Base-by-base conservation (phyloP, 2,888 invertebrate genomes). In the Minunthozetes semirufus region DNA sequence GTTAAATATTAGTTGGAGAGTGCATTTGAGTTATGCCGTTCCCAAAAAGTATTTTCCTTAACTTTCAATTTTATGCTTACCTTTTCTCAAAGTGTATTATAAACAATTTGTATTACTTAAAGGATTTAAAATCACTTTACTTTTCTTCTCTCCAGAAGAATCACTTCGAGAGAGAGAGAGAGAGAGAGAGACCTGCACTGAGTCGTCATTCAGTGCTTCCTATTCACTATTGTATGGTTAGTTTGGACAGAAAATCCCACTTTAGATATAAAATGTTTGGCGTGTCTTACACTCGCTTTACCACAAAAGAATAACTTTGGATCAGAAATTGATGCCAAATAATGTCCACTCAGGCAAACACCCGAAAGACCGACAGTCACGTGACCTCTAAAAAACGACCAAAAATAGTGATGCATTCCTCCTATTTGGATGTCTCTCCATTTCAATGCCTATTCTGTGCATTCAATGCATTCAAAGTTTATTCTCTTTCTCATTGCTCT, bases 101-200 rank as follows among this genome's bases (percentile, higher is more conserved):
- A 66, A 66, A 66, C 66, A 66, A 66, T 66, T 66, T 66, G 66
- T 66, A 66, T 66, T 27, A 66, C 66, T 66, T 66, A 66, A 66
- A 66, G 66, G 66, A 66, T 66, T 66, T 66, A 29, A 66, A 66
- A 66, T 66, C 66, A 66, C 66, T 66, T 66, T 66, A 19, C 13
- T 59, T 59, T 59, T 59, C 19, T 25, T 59, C 9, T 59, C 22
- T 25, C 9, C 6, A 25, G 25, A 33, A 33, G 33, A 33, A 33
- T 33, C 33, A 27, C 29, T 11, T 27, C 59, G 13, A 59, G 29
- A 59, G 59, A 59, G 27, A 59, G 15, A 22, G 19, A 25, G 19
- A 59, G n/a, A 59, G 17, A 59, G 19, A 22, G 19, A 59, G 25
- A 59, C 4, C 8, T n/a, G 33, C 33, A n/a, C 27, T 13, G 17